Evolutionary conservation across 2,113 vertebrate species (phyloP), one percentile per base, ranked within the genome.

Genomic region (Pseudorectes ferrugineus): DNA sequence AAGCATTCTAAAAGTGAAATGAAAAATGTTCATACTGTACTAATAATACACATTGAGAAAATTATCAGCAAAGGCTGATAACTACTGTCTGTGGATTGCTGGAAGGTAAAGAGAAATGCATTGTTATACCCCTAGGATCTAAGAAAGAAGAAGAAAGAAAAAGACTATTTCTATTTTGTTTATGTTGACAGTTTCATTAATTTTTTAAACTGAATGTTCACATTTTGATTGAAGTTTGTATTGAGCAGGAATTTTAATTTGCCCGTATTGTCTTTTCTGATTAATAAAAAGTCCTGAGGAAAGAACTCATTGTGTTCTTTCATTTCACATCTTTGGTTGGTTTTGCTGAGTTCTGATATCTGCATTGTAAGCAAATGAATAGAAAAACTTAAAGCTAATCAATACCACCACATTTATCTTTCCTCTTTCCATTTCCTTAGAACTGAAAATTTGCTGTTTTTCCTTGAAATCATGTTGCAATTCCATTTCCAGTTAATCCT

Each of bases 111-210:
- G 35, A 90, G 26, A 86, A 95, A 57, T 89, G 14, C 19, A 54
- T 24, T 43, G 4, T 46, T 84, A 75, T 38, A 51, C 5, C 5
- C 14, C 5, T 48, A 78, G 25, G 6, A 70, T 58, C 23, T 42
- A 51, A 20, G 25, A 55, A 58, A 31, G 12, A 57, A 71, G 10
- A 71, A 63, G 28, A 20, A 43, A 57, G 24, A 23, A 77, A 52
- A 70, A 22, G 1, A 23, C 5, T 57, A 35, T 74, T 93, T 92
- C 31, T 87, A 46, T 85, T 90, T 71, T 84, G 48, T 70, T 94
- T 94, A 51, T 81, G 29, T 86, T 92, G 75, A 90, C 42, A 65
- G 31, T 46, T 95, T 93, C 48, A 84, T 95, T 95, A 76, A 15
- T 49, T 76, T 88, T 85, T 94, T 73, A 3, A 78, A 86, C 61